phyloP scores from a whole-genome alignment of 2,113 vertebrate genomes.

The Nestor notabilis region DNA sequence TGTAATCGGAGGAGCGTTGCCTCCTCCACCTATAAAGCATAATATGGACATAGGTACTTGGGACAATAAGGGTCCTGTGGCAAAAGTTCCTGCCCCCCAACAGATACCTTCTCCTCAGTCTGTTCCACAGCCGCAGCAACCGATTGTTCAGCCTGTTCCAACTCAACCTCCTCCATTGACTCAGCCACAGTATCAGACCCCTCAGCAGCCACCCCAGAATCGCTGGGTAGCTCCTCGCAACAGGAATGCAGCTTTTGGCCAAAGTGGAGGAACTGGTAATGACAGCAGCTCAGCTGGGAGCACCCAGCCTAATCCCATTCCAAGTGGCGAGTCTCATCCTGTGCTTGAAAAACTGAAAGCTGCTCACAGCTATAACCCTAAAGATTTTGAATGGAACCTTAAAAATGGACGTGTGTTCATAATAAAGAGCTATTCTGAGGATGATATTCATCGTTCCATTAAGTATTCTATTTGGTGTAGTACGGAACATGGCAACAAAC shows the following conservation, averaged over 20 bases:
- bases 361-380: slow-evolving; percentile 95
- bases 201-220: slow-evolving; percentile 86
- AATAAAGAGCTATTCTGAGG: slow-evolving; percentile 98
- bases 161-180: slow-evolving; percentile 82
- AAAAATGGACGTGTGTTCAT: slow-evolving; percentile 95
- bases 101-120: slow-evolving; percentile 73
- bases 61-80: slow-evolving; percentile 91
- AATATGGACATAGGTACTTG: slow-evolving; percentile 98
- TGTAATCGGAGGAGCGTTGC: slow-evolving; percentile 80
- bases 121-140: slow-evolving; percentile 74
- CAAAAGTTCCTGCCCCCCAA: slow-evolving; percentile 83
- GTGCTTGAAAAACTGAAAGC: slow-evolving; percentile 95
- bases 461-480: slow-evolving; percentile 99
- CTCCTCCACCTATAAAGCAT: slow-evolving; percentile 94
- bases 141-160: slow-evolving; percentile 83
- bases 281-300: slow-evolving; percentile 75
- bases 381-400: slow-evolving; percentile 96
- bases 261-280: slow-evolving; percentile 73
- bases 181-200: slow-evolving; percentile 86
- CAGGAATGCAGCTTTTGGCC: slow-evolving; percentile 86
- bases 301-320: slow-evolving; percentile 69
- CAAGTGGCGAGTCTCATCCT: slow-evolving; percentile 84
- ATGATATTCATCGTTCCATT: slow-evolving; percentile 98
- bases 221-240: slow-evolving; percentile 95
- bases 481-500: slow-evolving; percentile 95